Evolutionary conservation across 2,888 invertebrate species (phyloP).

Genomic region (Auanema sp.): DNA sequence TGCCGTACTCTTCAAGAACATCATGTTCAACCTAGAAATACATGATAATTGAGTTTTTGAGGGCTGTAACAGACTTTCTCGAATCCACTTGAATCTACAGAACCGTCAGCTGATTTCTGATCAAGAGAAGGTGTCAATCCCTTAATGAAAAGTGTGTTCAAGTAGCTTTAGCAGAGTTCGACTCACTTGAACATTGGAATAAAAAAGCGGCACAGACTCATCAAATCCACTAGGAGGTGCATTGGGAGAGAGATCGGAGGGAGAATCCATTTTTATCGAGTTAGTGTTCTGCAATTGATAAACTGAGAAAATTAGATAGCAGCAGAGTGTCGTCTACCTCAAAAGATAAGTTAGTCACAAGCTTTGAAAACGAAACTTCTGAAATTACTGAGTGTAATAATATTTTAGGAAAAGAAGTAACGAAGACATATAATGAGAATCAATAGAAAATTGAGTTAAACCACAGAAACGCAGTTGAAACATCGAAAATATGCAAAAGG

Average conservation of each 20-base stretch:
- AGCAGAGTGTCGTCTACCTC: too few relatives aligned
- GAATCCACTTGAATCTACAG: conserved; percentile 43
- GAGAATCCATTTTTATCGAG: conserved; percentile 38
- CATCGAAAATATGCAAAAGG: too few relatives aligned
- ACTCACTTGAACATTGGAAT: conserved; percentile 11
- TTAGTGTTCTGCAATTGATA: conserved; percentile 4
- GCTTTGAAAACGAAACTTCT: too few relatives aligned
- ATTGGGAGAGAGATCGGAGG: conserved; percentile 47
- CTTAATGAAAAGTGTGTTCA: background rate
- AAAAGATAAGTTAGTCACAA: too few relatives aligned
- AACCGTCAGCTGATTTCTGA: conserved; percentile 33
- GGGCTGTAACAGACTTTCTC: conserved; percentile 28
- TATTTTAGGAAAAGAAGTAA: too few relatives aligned
- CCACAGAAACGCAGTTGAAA: too few relatives aligned
- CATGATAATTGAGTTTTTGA: background rate
- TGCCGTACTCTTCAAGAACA: conserved; percentile 23
- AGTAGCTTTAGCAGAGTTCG: background rate
- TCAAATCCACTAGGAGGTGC: conserved; percentile 32
- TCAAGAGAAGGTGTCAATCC: conserved; percentile 1
- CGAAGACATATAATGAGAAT: too few relatives aligned
- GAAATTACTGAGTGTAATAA: too few relatives aligned
- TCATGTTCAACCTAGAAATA: conserved; percentile 20
- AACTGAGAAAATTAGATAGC: too few relatives aligned
- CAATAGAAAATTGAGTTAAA: too few relatives aligned
- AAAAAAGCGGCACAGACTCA: conserved; percentile 12